Percentiles rank a stretch among this genome's conserved stretches.
Evolutionary conservation across 2,113 vertebrate species (phyloP).

Genomic region (Rhabdomys dilectus): DNA sequence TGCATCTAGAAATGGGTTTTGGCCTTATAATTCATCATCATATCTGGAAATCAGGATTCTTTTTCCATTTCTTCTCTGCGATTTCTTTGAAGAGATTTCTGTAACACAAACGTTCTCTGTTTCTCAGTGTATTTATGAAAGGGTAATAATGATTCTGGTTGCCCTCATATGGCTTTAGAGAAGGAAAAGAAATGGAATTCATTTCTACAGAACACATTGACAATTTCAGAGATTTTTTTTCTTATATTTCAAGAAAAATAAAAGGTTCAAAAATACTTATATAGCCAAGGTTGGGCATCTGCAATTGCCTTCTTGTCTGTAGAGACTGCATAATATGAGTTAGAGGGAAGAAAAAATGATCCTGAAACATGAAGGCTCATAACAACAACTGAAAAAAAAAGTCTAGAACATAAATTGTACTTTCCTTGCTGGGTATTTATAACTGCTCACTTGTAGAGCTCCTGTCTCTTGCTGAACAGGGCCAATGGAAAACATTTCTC

Average conservation of each 20-base stretch:
- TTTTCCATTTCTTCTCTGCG: neutral
- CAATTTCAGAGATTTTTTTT: conserved; percentile 47
- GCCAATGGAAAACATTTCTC: conserved; percentile 68
- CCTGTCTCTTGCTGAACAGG: conserved; percentile 31
- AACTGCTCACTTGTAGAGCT: conserved; percentile 57
- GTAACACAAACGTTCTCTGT: neutral
- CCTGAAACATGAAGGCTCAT: conserved; percentile 1
- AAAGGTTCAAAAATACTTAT: neutral
- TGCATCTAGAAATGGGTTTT: neutral
- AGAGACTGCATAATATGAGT: neutral
- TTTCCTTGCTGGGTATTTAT: conserved; percentile 55
- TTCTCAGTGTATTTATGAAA: conserved; percentile 17
- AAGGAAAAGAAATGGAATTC: conserved; percentile 35
- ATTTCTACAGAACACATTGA: conserved; percentile 41
- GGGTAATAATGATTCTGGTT: neutral
- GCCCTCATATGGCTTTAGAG: neutral
- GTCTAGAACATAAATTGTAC: conserved; percentile 50
- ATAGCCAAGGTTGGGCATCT: neutral
- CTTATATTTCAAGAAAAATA: conserved; percentile 70
- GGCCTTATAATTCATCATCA: too few species aligned
- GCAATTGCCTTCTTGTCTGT: conserved; percentile 2
- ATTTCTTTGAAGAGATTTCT: conserved; percentile 11
- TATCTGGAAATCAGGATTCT: neutral
- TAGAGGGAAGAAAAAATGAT: conserved; percentile 1
- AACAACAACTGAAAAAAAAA: neutral